phyloP scores from a whole-genome alignment of 2,888 invertebrate genomes.

The Polydrusus pterygomalis region DNA sequence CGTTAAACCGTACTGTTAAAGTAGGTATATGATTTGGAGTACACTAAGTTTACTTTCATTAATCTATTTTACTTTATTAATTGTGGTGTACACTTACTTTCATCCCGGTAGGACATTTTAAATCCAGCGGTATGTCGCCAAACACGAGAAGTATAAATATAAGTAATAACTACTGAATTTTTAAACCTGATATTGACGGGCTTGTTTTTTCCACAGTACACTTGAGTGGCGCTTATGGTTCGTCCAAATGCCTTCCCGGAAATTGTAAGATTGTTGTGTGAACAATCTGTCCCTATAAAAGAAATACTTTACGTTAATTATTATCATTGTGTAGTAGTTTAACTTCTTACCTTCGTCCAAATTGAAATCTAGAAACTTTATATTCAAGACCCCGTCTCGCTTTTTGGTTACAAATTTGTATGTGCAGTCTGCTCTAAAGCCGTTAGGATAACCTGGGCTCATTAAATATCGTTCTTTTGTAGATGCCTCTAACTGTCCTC shows the following conservation, averaged over 20 bases:
- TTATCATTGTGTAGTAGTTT: background rate
- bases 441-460: slow-evolving; percentile 84
- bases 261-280: slow-evolving; percentile 6
- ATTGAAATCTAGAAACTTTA: slow-evolving; percentile 79
- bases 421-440: slow-evolving; percentile 75
- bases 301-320: background rate
- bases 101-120: slow-evolving; percentile 76
- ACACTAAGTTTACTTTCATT: no score
- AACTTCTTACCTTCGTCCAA: slow-evolving; percentile 64
- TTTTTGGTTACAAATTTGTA: slow-evolving; percentile 76
- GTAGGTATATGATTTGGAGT: no score
- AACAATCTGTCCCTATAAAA: background rate
- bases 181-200: slow-evolving; percentile 69
- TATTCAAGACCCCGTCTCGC: slow-evolving; percentile 73
- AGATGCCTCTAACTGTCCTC: slow-evolving; percentile 78
- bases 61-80: no score
- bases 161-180: slow-evolving; percentile 71
- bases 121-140: slow-evolving; percentile 77
- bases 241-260: background rate
- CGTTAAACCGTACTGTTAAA: no score
- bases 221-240: background rate
- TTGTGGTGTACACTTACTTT: slow-evolving; percentile 67
- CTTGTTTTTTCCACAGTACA: slow-evolving; percentile 73
- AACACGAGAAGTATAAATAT: slow-evolving; percentile 74
- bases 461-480: slow-evolving; percentile 74